A percentile compares a stretch with the other conserved stretches of the same genome.
Conservation (phyloP, 1,140 invertebrate species). For the Diabrotica virgifera region DNA sequence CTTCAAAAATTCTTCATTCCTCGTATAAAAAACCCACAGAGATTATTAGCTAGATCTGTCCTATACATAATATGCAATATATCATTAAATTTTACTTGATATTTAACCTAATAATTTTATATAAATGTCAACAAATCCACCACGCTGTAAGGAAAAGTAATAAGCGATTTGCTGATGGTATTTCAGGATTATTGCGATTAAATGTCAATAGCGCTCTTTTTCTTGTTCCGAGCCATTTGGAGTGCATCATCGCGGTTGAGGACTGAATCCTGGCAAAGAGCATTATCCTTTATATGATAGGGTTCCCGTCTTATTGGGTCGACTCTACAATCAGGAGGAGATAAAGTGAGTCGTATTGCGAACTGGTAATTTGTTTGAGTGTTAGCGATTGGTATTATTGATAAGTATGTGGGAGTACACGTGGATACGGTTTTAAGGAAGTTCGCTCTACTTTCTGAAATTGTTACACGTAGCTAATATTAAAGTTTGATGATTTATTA, state of each 20-base stretch:
- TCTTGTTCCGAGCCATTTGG: slow-evolving; percentile 1
- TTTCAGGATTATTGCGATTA: neutral
- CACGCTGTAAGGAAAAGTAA: neutral
- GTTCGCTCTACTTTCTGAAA: no score
- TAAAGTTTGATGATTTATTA: no score
- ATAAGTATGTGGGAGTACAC: no score
- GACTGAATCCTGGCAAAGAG: neutral
- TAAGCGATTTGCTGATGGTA: neutral
- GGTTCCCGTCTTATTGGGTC: neutral
- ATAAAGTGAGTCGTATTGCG: neutral
- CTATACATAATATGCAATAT: no score
- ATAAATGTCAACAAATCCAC: no score
- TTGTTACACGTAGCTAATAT: no score
- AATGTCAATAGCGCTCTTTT: neutral
- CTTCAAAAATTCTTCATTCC: no score
- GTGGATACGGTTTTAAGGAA: no score
- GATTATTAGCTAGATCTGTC: no score
- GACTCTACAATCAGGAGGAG: neutral
- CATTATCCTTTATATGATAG: slow-evolving; percentile 1
- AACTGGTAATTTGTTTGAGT: neutral
- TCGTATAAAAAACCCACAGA: no score
- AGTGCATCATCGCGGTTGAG: neutral
- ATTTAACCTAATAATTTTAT: no score
- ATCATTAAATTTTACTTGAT: no score
- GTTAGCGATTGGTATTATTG: neutral